Conservation (phyloP, 2,113 vertebrate genomes). For the Leptocoma aspasia region DNA sequence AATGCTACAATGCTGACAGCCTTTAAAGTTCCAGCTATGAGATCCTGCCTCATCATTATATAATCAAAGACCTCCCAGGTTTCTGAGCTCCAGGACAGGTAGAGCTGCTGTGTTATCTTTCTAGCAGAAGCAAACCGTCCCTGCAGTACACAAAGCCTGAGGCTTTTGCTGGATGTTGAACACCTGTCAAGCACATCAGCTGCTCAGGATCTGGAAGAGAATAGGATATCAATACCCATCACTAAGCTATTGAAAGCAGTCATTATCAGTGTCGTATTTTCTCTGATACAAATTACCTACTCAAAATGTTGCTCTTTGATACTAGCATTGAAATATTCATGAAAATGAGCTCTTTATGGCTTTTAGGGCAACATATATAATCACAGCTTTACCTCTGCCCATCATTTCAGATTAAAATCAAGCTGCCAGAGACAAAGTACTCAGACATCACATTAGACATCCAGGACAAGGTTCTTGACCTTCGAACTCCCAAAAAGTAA, state of each 20-base stretch:
- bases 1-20: background rate
- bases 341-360: background rate
- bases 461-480: slow-evolving; percentile 85
- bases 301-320: background rate
- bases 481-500: slow-evolving; percentile 89
- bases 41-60: background rate
- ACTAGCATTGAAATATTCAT: background rate
- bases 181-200: background rate
- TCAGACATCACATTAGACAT: slow-evolving; percentile 86
- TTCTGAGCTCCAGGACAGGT: background rate
- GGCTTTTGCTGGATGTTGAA: background rate
- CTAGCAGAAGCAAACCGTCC: background rate
- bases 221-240: background rate
- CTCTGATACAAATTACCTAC: background rate
- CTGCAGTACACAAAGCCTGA: background rate
- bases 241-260: background rate
- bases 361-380: background rate
- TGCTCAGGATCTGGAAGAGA: background rate
- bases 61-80: background rate
- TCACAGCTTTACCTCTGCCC: slow-evolving; percentile 17
- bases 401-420: slow-evolving; percentile 86
- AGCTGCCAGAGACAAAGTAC: slow-evolving; percentile 83
- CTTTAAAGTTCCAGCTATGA: background rate
- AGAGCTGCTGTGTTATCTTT: background rate
- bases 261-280: background rate